Conservation (phyloP, 2,888 invertebrate species). For the Imbricaverruca yamaguchii region DNA sequence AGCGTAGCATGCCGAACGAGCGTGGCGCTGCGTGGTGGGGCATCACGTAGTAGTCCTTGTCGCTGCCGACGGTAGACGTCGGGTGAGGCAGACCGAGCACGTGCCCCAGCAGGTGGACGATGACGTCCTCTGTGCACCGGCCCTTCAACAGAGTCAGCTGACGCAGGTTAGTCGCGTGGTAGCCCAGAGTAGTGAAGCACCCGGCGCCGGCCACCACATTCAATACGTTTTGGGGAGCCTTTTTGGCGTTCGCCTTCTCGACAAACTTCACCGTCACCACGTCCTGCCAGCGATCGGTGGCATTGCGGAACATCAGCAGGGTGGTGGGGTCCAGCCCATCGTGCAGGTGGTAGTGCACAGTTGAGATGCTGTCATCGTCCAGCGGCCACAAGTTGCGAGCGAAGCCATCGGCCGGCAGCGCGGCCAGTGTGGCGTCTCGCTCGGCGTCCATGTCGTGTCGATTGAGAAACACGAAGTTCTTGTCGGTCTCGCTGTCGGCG, state of each 20-base stretch:
- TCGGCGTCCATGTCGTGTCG: too few species aligned
- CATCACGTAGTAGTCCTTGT: not conserved
- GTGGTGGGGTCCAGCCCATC: too few species aligned
- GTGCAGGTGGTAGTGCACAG: too few species aligned
- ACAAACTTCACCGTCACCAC: too few species aligned
- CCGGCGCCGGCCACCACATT: not conserved
- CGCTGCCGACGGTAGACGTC: not conserved
- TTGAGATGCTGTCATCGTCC: too few species aligned
- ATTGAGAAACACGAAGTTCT: not conserved
- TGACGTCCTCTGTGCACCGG: not conserved
- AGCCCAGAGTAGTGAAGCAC: slow-evolving; percentile 2
- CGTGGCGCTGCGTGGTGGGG: slow-evolving; percentile 10
- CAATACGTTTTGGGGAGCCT: too few species aligned
- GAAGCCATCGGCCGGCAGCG: too few species aligned
- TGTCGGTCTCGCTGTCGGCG: not conserved
- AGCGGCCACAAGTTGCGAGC: too few species aligned
- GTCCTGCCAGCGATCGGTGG: too few species aligned
- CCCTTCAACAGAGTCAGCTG: not conserved
- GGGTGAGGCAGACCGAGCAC: slow-evolving; percentile 11
- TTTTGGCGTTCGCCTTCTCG: too few species aligned
- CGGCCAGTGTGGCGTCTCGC: too few species aligned
- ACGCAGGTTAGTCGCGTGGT: not conserved
- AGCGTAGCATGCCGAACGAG: not conserved
- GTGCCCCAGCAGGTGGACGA: slow-evolving; percentile 4
- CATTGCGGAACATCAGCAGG: too few species aligned